Conservation (phyloP, 2,113 vertebrate species). For the Marmota monax region DNA sequence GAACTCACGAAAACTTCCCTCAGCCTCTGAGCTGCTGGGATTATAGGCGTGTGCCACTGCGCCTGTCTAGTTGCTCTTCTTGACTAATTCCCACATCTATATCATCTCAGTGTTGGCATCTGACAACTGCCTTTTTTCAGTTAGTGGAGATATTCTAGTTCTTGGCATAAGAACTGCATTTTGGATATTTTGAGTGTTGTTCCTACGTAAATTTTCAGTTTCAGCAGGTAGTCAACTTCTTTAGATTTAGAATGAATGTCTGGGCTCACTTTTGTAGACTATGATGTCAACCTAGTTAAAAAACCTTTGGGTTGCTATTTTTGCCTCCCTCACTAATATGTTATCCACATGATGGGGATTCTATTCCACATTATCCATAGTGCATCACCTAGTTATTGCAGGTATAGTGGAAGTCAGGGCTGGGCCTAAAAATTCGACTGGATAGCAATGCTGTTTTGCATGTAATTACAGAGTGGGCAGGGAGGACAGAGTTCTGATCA, state of each 20-base stretch:
- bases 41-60: no score
- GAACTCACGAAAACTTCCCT: no score
- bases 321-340: background rate
- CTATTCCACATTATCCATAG: background rate
- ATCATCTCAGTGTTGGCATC: background rate
- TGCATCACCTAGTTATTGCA: background rate
- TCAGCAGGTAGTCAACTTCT: background rate
- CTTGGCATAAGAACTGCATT: background rate
- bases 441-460: background rate
- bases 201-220: slow-evolving; percentile 4
- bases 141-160: slow-evolving; percentile 29
- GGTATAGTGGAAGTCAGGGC: background rate
- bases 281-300: background rate
- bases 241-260: background rate
- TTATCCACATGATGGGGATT: background rate
- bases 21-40: no score
- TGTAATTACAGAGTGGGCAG: background rate
- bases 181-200: background rate
- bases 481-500: background rate
- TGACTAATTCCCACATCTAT: background rate
- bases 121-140: background rate
- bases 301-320: background rate
- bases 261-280: background rate
- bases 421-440: background rate
- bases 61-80: background rate